Base-by-base conservation (phyloP, 2,888 invertebrate genomes). In the Volucella inflata region DNA sequence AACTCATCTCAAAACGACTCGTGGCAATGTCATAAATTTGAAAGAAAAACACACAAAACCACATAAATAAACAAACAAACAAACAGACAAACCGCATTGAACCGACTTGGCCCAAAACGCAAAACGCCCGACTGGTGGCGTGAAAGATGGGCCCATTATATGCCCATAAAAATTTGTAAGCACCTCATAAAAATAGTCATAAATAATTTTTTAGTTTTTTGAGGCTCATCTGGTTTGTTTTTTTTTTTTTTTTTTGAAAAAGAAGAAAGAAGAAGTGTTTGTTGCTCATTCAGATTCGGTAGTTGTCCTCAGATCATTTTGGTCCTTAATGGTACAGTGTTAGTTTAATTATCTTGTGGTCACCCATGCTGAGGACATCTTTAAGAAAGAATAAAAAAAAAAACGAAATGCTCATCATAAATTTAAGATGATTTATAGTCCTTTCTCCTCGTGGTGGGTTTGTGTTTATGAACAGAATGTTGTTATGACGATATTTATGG, bases 181-280 rank as follows among this genome's bases (percentile, higher is more conserved):
- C 91, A 92, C 92, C 91, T 92, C 92, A 92, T 92, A 92, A 92
- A 92, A 91, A 90, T 90, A 90, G 91, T 91, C 91, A 91, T 91
- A 91, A 91, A 91, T 91, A 90, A 89, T 90, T 89, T 90, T 87
- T 90, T 70, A 64, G 67, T 76, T 72, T 74, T 59, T 77, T 53
- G 48, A 64, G 46, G 44, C 64, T 62, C 40, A 46, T 72, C 17
- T 44, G 42, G 59, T 75, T 67, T 16, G 30, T 72, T 79, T 79
- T 87, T 87, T 87, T 64, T 87, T 85, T 85, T 87, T 59, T 71
- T 87, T 68, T 71, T 87, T 30, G 68, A 62, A 55, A 50, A 51
- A 62, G 59, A 50, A 51, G 42, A 60, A 48, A 64, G 76, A 87
- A 79, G 77, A 75, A 87, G 75, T 88, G 84, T 67, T 50, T 30